phyloP scores from a whole-genome alignment of 2,113 vertebrate species.

The Podarcis raffonei region DNA sequence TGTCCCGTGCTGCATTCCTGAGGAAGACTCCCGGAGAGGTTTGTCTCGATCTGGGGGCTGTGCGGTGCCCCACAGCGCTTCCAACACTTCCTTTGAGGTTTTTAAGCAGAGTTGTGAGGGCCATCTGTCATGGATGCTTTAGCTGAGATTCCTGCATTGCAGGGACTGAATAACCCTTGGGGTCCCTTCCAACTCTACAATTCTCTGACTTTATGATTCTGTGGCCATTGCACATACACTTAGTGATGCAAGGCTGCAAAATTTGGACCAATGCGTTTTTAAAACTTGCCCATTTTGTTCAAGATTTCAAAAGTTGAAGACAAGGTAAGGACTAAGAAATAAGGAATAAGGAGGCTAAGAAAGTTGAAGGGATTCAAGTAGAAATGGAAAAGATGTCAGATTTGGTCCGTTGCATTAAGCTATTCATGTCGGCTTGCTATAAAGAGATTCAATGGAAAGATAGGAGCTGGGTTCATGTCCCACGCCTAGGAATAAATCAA shows the following conservation, averaged over 20 bases:
- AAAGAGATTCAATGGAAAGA: neutral
- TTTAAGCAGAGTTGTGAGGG: too few species aligned
- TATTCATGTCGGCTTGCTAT: neutral
- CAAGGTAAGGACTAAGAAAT: neutral
- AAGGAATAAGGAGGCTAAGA: neutral
- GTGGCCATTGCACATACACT: neutral
- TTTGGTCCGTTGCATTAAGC: neutral
- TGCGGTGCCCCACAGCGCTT: too few species aligned
- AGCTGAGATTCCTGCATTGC: too few species aligned
- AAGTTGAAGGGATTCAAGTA: neutral
- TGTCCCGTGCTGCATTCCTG: too few species aligned
- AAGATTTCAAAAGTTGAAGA: neutral
- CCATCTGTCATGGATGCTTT: too few species aligned
- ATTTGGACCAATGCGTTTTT: neutral
- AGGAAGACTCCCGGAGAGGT: too few species aligned
- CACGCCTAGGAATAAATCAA: neutral
- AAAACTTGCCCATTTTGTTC: neutral
- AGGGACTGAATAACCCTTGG: too few species aligned
- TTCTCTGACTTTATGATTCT: too few species aligned
- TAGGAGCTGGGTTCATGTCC: neutral
- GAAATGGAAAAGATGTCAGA: neutral
- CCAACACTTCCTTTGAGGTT: too few species aligned
- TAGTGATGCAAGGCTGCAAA: neutral
- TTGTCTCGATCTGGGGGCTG: too few species aligned
- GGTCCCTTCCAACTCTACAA: too few species aligned